Base-by-base conservation (phyloP, 1,140 invertebrate genomes). In the Catajapyx aquilonaris region DNA sequence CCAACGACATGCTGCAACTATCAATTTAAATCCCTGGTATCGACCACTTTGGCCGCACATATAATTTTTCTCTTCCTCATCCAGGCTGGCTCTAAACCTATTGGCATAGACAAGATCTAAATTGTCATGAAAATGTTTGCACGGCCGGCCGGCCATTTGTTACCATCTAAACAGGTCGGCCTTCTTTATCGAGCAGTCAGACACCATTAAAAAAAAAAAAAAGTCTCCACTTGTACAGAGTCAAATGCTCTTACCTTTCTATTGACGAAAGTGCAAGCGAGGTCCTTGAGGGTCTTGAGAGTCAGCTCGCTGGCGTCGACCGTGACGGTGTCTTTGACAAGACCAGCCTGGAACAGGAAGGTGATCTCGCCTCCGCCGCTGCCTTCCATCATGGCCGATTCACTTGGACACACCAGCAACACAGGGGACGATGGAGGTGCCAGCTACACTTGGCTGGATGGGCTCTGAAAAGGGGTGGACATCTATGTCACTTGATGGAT, bases 211-310 rank as follows among this genome's bases (percentile, higher is more conserved):
- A n/a, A n/a, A n/a, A n/a, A n/a, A 40, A 15, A n/a, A 3, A n/a
- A 3, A 4, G 23, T 39, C 7, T 39, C 13, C 25, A 4, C 23
- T 16, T 37, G 4, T 9, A 10, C 17, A 25, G 23, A 7, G 38
- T 9, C n/a, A 41, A 11, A 7, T 15, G 19, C 20, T n/a, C 60
- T 62, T 63, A 87, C 81, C 70, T 93, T 93, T 45, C 71, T 71
- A 53, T 90, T 81, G 44, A 95, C 81, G 61, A 95, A 96, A 50
- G 88, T 80, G 60, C 84, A 88, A 31, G 88, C 88, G 46, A 85
- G 66, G 49, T 94, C 86, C 61, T 94, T 94, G 40, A 96, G 68
- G 39, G 76, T 72, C 54, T 83, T 81, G 32, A 96, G 67, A 45
- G 81, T 93, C 42, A 94, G 64, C 34, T 73, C 66, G 45, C 73